Conservation (phyloP, 2,797 vertebrate species). For the Hoplostethus atlanticus region DNA sequence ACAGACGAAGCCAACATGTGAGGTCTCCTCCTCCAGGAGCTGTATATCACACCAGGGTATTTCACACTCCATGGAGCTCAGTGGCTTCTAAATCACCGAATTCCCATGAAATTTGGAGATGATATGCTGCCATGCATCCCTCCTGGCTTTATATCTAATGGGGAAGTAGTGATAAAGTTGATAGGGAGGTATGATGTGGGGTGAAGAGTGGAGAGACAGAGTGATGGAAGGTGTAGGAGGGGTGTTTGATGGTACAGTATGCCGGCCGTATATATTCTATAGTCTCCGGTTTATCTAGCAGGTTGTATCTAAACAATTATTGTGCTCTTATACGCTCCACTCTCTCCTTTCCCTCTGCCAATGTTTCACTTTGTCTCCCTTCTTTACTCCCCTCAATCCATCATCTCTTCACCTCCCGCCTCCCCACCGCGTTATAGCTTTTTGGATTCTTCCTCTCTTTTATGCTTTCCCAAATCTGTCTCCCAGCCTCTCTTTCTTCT, state of each 20-base stretch:
- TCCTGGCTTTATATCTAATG: conserved; percentile 46
- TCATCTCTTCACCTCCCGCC: too few relatives aligned
- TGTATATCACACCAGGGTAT: conserved; percentile 66
- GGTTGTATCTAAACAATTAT: background rate
- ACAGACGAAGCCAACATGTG: background rate
- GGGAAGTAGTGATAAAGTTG: conserved; percentile 46
- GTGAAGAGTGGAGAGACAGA: background rate
- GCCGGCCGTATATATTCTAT: background rate
- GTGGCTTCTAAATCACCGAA: conserved; percentile 56
- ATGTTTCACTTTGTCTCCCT: too few relatives aligned
- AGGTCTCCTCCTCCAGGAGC: conserved; percentile 43
- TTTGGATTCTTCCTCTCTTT: too few relatives aligned
- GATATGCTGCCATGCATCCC: conserved; percentile 49
- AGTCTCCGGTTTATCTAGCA: background rate
- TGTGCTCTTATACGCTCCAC: background rate
- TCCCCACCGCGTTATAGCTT: too few relatives aligned
- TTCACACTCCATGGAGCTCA: conserved; percentile 65
- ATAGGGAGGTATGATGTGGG: conserved; percentile 23
- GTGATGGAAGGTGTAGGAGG: background rate
- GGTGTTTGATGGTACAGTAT: background rate
- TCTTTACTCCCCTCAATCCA: too few relatives aligned
- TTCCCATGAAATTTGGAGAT: conserved; percentile 55
- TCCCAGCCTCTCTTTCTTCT: background rate
- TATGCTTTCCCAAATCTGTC: background rate
- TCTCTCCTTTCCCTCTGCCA: too few relatives aligned